Evolutionary conservation across 2,797 vertebrate genomes (phyloP).

Genomic region (Rhabdophis nuchalis): DNA sequence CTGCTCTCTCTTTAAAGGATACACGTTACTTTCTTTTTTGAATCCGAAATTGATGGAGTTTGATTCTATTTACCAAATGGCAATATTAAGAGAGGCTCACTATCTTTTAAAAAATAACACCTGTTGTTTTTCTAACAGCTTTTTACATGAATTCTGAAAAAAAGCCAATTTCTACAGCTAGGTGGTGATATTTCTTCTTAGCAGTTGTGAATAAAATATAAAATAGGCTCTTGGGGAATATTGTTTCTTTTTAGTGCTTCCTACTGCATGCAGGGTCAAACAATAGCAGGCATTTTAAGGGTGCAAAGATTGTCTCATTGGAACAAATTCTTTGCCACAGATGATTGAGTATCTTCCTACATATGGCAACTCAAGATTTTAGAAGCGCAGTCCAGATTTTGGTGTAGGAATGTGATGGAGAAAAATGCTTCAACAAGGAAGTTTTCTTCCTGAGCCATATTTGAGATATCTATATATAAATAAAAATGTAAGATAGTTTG

Average conservation of each 20-base stretch:
- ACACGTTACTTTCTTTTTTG: constrained; percentile 65
- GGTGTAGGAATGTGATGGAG: not conserved
- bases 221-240: constrained; percentile 62
- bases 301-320: constrained; percentile 12
- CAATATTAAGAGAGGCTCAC: constrained; percentile 65
- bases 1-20: constrained; percentile 65
- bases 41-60: constrained; percentile 61
- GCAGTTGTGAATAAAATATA: constrained; percentile 71
- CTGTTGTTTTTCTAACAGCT: constrained; percentile 60
- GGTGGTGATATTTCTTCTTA: constrained; percentile 66
- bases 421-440: not conserved
- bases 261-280: constrained; percentile 51
- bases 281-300: constrained; percentile 35
- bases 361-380: not conserved
- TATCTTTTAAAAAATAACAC: constrained; percentile 69
- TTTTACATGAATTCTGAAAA: constrained; percentile 64
- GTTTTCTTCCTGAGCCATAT: not conserved
- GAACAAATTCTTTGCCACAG: not conserved
- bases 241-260: constrained; percentile 66
- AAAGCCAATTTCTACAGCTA: constrained; percentile 71
- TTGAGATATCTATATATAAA: too few species aligned
- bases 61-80: constrained; percentile 63
- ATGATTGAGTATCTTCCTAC: not conserved
- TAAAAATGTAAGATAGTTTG: too few species aligned
- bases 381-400: not conserved